These are phyloP conservation scores for Gymnoscelis rufifasciata DNA, from an alignment of 2,888 invertebrate genomes.

Conservation along the genomic window DNA sequence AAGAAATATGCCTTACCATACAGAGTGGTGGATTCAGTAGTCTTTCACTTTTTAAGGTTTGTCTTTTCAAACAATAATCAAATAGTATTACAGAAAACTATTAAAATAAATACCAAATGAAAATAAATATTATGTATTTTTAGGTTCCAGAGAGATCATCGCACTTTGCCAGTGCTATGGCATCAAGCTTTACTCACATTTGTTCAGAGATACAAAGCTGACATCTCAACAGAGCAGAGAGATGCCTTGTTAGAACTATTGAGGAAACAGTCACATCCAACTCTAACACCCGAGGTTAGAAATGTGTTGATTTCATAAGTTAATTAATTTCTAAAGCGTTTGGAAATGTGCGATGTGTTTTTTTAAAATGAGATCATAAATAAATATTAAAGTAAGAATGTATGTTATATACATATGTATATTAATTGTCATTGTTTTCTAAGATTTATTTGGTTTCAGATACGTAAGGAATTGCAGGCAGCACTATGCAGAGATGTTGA, in stretches of 20 bases:
- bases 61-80: neutral
- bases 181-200: slow-evolving; percentile 97
- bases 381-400: no score
- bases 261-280: slow-evolving; percentile 83
- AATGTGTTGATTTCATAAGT: no score
- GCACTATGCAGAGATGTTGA: slow-evolving; percentile 89
- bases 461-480: slow-evolving; percentile 90
- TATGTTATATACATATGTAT: no score
- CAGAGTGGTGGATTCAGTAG: slow-evolving; percentile 95
- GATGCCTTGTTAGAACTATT: slow-evolving; percentile 90
- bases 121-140: no score
- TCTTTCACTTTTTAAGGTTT: slow-evolving; percentile 94
- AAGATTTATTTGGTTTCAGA: slow-evolving; percentile 64
- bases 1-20: slow-evolving; percentile 99
- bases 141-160: slow-evolving; percentile 91
- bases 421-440: no score
- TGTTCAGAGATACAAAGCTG: slow-evolving; percentile 96
- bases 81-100: no score
- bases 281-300: slow-evolving; percentile 85
- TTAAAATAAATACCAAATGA: no score
- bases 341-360: no score
- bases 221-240: slow-evolving; percentile 95
- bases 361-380: neutral
- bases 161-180: slow-evolving; percentile 96
- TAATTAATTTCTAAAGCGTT: no score